Evolutionary conservation across 2,113 vertebrate species (phyloP), one percentile per base, ranked within the genome.

Genomic region (Chrysochloris asiatica): DNA sequence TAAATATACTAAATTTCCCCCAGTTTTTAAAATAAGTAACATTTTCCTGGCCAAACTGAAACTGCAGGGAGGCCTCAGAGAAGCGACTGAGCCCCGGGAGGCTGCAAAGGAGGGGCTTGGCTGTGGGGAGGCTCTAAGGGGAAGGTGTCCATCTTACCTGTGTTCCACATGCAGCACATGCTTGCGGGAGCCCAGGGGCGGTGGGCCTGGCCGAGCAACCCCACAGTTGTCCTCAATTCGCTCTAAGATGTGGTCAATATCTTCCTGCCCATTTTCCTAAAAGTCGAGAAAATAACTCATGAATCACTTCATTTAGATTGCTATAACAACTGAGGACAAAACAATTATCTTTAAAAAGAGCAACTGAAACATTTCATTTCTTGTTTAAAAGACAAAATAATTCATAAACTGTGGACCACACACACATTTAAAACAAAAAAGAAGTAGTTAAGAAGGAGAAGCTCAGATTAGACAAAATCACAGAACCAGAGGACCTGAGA

Each of bases 111-210:
- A 65, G 63, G 63, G 33, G 63, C 8, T 6, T 33, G 33, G 33
- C 12, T 12, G 63, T 12, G 13, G 16, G 36, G n/a, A 28, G 17
- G 67, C n/a, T 8, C 33, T 16, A 4, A 21, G 17, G 26, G 59
- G 16, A 11, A 8, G 67, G 67, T 4, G 10, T 7, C 4, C 19
- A 61, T 24, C 33, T 0, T 93, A 99, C 99, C 99, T 98, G 98
- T 99, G 99, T 90, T 99, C 99, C 47, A 99, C 98, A 0, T 99
- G 98, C 2, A 99, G 97, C 10, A 99, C 95, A 0, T 98, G 98
- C 92, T 86, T 95, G 88, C 47, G 87, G 22, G 92, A 8, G 43
- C 86, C 95, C 45, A 89, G 86, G 0, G 90, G 65, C 0, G 94
- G 90, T 0, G 96, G 96, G 11, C 94, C 86, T 0, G 94, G 93